Evolutionary conservation across 2,888 invertebrate genomes (phyloP).

Genomic region (Drosophila cracens): DNA sequence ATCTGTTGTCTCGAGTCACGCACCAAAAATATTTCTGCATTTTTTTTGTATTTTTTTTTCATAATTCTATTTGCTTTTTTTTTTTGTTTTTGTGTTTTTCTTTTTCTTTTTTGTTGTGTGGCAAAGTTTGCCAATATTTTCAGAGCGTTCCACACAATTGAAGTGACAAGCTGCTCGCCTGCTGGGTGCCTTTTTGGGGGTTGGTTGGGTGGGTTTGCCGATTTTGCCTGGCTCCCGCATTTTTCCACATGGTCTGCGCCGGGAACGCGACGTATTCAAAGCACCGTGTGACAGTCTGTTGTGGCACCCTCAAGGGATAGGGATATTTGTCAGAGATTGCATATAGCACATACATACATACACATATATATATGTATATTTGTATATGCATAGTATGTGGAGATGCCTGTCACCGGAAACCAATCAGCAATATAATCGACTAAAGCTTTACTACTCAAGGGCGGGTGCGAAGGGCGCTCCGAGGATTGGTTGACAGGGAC

Average conservation of each 20-base stretch:
- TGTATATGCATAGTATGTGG: conserved; percentile 1
- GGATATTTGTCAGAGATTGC: conserved; percentile 3
- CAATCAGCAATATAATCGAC: conserved; percentile 78
- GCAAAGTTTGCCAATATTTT: conserved; percentile 52
- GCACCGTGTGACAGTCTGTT: conserved; percentile 38
- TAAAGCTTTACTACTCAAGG: conserved; percentile 52
- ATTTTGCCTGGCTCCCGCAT: conserved; percentile 60
- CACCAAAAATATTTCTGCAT: conserved; percentile 18
- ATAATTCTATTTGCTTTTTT: conserved; percentile 6
- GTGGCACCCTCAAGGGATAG: conserved; percentile 53
- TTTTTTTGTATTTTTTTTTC: conserved; percentile 35
- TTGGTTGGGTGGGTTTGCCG: conserved; percentile 13
- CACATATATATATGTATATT: neutral
- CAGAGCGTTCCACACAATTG: conserved; percentile 46
- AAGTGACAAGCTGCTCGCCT: conserved; percentile 50
- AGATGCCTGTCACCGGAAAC: conserved; percentile 73
- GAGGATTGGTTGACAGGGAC: conserved; percentile 7
- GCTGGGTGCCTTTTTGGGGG: conserved; percentile 9
- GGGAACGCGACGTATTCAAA: conserved; percentile 63
- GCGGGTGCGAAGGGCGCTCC: neutral
- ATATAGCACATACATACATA: neutral
- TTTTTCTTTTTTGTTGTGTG: conserved; percentile 19
- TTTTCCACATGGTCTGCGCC: conserved; percentile 67
- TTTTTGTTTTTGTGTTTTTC: conserved; percentile 2
- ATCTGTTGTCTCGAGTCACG: conserved; percentile 38